Conservation (phyloP, 35 echinoderm and acorn worm species). For the Amphiura filiformis region DNA sequence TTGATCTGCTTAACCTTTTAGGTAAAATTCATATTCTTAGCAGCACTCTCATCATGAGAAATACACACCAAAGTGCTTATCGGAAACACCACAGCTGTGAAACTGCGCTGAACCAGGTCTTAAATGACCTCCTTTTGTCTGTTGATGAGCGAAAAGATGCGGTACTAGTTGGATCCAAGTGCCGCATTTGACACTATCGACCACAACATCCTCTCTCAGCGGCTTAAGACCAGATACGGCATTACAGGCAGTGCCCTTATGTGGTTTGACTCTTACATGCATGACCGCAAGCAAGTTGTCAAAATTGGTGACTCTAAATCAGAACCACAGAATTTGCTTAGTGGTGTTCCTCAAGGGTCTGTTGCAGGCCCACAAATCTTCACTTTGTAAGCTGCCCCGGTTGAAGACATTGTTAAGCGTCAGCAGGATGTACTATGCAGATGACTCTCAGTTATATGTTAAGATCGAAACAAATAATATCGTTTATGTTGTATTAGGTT, state of each 20-base stretch:
- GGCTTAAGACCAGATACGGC: slow-evolving; percentile 38
- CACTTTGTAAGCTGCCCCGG: background rate
- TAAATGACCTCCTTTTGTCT: slow-evolving; percentile 50
- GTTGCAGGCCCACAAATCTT: slow-evolving; percentile 4
- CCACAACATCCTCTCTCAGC: slow-evolving; percentile 21
- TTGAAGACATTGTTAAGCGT: background rate
- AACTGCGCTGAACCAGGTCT: slow-evolving; percentile 46
- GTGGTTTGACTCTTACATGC: slow-evolving; percentile 36
- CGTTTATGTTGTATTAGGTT: background rate
- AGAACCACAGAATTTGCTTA: no score
- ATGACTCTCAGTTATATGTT: background rate
- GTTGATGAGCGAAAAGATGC: slow-evolving; percentile 57
- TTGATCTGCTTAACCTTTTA: no score
- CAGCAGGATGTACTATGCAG: slow-evolving; percentile 6
- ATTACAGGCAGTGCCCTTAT: slow-evolving; percentile 27
- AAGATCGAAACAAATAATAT: background rate
- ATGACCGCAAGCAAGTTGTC: slow-evolving; percentile 15
- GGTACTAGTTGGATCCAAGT: slow-evolving; percentile 57
- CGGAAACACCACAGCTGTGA: slow-evolving; percentile 39
- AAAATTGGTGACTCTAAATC: background rate
- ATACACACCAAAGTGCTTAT: slow-evolving; percentile 33
- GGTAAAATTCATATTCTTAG: no score
- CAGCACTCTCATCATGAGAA: no score
- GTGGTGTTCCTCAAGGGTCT: slow-evolving; percentile 29
- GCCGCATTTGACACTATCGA: slow-evolving; percentile 58